A percentile compares a stretch with the other conserved stretches of the same genome.
phyloP scores from a whole-genome alignment of 2,888 invertebrate species.

The Leptinotarsa tumamoca region DNA sequence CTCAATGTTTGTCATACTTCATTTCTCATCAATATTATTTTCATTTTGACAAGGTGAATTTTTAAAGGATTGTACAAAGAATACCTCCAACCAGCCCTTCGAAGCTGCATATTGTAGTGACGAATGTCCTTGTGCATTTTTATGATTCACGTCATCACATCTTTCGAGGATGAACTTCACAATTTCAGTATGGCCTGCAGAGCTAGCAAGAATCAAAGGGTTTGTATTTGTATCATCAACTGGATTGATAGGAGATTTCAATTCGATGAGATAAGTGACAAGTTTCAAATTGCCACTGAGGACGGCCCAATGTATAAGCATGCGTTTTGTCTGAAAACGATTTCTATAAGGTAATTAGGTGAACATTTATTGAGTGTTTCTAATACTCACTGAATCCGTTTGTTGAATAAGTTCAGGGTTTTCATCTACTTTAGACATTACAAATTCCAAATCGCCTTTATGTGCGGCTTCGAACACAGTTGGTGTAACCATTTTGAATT shows the following conservation, averaged over 20 bases:
- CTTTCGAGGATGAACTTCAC: conserved; percentile 75
- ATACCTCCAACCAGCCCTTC: conserved; percentile 81
- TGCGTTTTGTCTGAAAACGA: conserved; percentile 73
- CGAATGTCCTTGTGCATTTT: conserved; percentile 81
- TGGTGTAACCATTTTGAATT: conserved; percentile 44
- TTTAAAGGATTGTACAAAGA: conserved; percentile 30
- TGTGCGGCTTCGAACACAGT: conserved; percentile 76
- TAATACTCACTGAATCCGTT: conserved; percentile 68
- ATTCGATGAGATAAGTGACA: conserved; percentile 76
- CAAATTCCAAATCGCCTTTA: conserved; percentile 77
- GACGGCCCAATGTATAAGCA: conserved; percentile 84
- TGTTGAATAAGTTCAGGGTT: conserved; percentile 68
- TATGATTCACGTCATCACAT: conserved; percentile 80
- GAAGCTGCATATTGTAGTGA: conserved; percentile 88
- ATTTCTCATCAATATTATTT: too few species aligned
- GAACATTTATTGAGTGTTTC: not conserved
- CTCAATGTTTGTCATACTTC: too few species aligned
- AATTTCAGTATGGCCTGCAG: conserved; percentile 79
- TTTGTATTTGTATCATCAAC: conserved; percentile 82
- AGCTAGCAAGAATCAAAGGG: conserved; percentile 83
- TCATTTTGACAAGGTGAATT: not conserved
- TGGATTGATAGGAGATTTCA: conserved; percentile 76
- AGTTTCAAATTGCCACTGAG: conserved; percentile 82
- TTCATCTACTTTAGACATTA: conserved; percentile 74
- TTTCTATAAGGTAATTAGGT: too few species aligned